Conservation (phyloP, 2,888 invertebrate species). For the Drosophila rubida region DNA sequence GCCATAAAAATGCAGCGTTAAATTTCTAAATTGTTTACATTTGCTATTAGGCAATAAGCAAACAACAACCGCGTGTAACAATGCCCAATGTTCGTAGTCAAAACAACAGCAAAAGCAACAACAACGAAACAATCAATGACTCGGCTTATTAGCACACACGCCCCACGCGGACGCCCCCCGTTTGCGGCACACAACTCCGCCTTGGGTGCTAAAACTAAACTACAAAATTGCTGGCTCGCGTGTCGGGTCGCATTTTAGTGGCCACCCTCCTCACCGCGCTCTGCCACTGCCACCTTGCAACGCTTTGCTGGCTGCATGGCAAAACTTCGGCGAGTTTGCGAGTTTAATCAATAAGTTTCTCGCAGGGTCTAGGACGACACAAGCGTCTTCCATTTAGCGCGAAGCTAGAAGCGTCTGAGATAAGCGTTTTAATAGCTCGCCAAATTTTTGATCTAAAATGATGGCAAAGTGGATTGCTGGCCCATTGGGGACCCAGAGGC, state of each 20-base stretch:
- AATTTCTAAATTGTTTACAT: slow-evolving; percentile 76
- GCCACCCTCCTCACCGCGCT: neutral
- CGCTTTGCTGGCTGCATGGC: slow-evolving; percentile 19
- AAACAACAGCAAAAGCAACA: slow-evolving; percentile 48
- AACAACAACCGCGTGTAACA: slow-evolving; percentile 42
- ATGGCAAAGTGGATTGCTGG: slow-evolving; percentile 70
- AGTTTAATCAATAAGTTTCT: slow-evolving; percentile 74
- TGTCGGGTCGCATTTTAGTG: slow-evolving; percentile 70
- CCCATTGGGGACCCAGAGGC: slow-evolving; percentile 48
- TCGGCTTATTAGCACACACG: slow-evolving; percentile 67
- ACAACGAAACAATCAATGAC: slow-evolving; percentile 54
- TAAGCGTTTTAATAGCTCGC: slow-evolving; percentile 72
- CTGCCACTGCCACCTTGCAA: neutral
- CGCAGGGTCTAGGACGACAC: slow-evolving; percentile 50
- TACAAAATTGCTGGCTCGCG: slow-evolving; percentile 76
- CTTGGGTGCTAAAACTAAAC: slow-evolving; percentile 74
- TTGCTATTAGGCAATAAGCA: slow-evolving; percentile 64
- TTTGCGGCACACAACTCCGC: slow-evolving; percentile 32
- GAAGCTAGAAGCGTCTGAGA: slow-evolving; percentile 40
- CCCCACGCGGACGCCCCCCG: slow-evolving; percentile 21
- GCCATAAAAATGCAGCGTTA: slow-evolving; percentile 71
- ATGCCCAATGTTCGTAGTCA: slow-evolving; percentile 50
- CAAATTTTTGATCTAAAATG: slow-evolving; percentile 63
- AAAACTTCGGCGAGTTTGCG: slow-evolving; percentile 41
- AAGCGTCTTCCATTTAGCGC: too few species aligned